A percentile compares a stretch with the other conserved stretches of the same genome.
Conservation (phyloP, 64 coral and sea anemone genomes). For the Exaiptasia diaphana region DNA sequence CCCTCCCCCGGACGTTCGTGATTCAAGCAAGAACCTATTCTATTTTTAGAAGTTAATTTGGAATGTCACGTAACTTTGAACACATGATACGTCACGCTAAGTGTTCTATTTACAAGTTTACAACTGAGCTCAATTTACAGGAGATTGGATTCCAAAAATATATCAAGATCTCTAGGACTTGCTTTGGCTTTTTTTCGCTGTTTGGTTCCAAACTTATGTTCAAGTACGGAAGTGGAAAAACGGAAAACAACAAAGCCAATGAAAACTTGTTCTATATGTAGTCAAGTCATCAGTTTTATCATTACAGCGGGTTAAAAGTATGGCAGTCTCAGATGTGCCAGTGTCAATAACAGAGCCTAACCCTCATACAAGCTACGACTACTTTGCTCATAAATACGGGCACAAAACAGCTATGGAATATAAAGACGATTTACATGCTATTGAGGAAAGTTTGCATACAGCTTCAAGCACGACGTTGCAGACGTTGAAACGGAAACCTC, state of each 20-base stretch:
- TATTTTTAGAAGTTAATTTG: no score
- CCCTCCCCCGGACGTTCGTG: no score
- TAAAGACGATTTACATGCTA: slow-evolving; percentile 8
- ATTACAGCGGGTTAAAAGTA: no score
- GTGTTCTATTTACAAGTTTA: slow-evolving; percentile 23
- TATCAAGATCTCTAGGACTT: no score
- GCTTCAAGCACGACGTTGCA: background rate
- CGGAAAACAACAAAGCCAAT: no score
- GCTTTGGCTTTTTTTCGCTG: no score
- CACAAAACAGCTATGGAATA: slow-evolving; percentile 12
- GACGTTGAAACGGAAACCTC: background rate
- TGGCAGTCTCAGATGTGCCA: background rate
- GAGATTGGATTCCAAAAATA: no score
- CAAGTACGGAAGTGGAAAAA: no score
- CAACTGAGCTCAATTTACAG: background rate
- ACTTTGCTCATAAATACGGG: slow-evolving; percentile 17
- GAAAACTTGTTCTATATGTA: no score
- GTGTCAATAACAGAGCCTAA: slow-evolving; percentile 27
- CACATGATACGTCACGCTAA: slow-evolving; percentile 22
- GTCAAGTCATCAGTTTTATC: background rate
- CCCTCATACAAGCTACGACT: slow-evolving; percentile 21
- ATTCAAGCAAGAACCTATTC: no score
- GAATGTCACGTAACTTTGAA: no score
- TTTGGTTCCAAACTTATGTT: no score
- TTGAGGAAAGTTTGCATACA: slow-evolving; percentile 1